Base-by-base conservation (phyloP, 2,797 vertebrate genomes). In the Orientallactaga sibirica region DNA sequence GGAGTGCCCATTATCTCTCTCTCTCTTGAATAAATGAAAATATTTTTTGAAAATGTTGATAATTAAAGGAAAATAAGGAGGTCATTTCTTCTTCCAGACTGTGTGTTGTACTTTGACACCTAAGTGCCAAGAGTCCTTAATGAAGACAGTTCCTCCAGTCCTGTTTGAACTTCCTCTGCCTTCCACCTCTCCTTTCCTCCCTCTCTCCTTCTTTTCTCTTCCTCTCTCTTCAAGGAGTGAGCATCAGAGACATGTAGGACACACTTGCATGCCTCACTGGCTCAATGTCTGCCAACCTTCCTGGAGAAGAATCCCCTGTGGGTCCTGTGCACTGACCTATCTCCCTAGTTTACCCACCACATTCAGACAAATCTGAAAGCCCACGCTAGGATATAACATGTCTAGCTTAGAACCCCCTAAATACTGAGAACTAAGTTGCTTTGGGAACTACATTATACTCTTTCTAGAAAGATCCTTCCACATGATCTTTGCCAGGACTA, bases 381-480 rank as follows among this genome's bases (percentile, higher is more conserved):
- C 29, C 71, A 41, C 58, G 7, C 22, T 10, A 55, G 11, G 37
- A 62, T 29, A 76, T 37, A 68, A 16, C 18, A 8, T 41, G 55
- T 61, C 71, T 78, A 4, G 2, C 15, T 81, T n/a, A 81, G 33
- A 77, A 43, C 1, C 52, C 12, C 12, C 71, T 68, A 25, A 58
- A 61, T 37, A 67, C 43, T 62, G 10, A 67, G 58, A 64, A 80
- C 55, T 48, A 22, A 37, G 15, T 75, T 61, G 64, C 37, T 85
- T 73, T 77, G 33, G 37, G 52, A 78, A 89, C 61, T 58, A 33
- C 22, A 67, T 10, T 24, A 15, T 71, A 41, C 25, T 84, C 25
- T 93, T 87, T 25, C 68, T 86, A 9, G 73, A 80, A 75, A 76
- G n/a, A 33, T 19, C 8, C 37, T 89, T 85, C 74, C 41, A 75